A percentile compares a stretch with the other conserved stretches of the same genome.
These are phyloP conservation scores for Noctua fimbriata DNA, from an alignment of 2,888 invertebrate genomes.

Conservation along the genomic window DNA sequence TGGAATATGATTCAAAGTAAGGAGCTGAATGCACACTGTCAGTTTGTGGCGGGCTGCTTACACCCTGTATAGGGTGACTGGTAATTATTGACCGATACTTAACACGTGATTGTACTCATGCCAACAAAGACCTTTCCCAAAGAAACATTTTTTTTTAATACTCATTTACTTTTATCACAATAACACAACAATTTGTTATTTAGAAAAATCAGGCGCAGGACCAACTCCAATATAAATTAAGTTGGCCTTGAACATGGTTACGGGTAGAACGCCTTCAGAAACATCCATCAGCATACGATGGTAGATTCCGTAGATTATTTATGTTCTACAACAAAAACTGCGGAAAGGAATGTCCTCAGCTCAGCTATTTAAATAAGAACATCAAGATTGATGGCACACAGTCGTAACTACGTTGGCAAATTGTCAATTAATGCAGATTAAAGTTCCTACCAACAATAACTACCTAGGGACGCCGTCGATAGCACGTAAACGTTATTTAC, in stretches of 20 bases:
- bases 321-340: background rate
- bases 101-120: too few relatives aligned
- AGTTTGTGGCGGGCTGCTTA: too few relatives aligned
- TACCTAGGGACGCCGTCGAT: background rate
- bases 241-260: background rate
- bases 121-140: too few relatives aligned
- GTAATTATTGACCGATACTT: too few relatives aligned
- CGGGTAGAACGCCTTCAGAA: background rate
- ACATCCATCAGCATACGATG: background rate
- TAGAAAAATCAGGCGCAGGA: too few relatives aligned
- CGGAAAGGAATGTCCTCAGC: too few relatives aligned
- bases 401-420: background rate
- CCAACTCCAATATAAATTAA: background rate
- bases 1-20: too few relatives aligned
- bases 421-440: background rate
- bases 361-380: background rate
- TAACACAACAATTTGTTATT: too few relatives aligned
- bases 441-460: background rate
- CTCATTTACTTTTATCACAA: too few relatives aligned
- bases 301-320: background rate
- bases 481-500: background rate
- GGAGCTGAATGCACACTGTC: too few relatives aligned
- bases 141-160: too few relatives aligned
- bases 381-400: constrained; percentile 1
- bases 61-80: too few relatives aligned